Evolutionary conservation across 2,888 invertebrate species (phyloP), one percentile per base, ranked within the genome.

Genomic region (Caenorhabditis sp.): DNA sequence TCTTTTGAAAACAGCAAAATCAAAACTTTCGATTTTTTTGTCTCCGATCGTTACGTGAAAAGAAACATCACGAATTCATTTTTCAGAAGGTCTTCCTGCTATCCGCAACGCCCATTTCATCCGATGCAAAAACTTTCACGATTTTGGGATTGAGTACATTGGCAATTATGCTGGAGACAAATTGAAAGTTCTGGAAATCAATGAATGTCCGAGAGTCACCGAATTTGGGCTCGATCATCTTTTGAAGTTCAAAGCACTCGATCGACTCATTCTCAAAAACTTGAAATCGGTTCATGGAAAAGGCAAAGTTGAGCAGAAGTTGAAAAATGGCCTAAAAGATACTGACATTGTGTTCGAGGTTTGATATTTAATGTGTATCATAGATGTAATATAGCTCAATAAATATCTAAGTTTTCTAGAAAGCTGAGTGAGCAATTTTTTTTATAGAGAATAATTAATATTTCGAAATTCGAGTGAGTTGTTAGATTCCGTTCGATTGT

Each of bases 81-180:
- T 10, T 60, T 50, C n/a, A 21, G n/a, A 50, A 49, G 25, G 49
- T 43, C 21, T 43, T 7, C 49, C 64, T 2, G 71, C 59, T 14
- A 78, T 84, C 58, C 49, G 64, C 23, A 67, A 76, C 31, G 81
- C 78, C 8, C 67, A 72, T 23, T 79, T 82, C 59, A 66, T 80
- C 10, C 67, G 77, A 12, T 84, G 83, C 77, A 83, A 82, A 65
- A 78, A 78, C 36, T 59, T 84, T 23, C 81, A 84, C 53, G 84
- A 84, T 59, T 82, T 79, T 27, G 84, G 82, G 7, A 59, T 84
- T 27, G 78, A 83, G 57, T 75, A 73, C 72, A 82, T 84, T 72
- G 83, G 78, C n/a, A 60, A 83, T 17, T 68, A 76, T 49, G 81
- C 81, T 20, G 83, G 84, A 25, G 59, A 66, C 38, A 60, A 65